A percentile compares a stretch with the other conserved stretches of the same genome.
Conservation (phyloP, 2,113 vertebrate species). For the Hippopotamus amphibius region DNA sequence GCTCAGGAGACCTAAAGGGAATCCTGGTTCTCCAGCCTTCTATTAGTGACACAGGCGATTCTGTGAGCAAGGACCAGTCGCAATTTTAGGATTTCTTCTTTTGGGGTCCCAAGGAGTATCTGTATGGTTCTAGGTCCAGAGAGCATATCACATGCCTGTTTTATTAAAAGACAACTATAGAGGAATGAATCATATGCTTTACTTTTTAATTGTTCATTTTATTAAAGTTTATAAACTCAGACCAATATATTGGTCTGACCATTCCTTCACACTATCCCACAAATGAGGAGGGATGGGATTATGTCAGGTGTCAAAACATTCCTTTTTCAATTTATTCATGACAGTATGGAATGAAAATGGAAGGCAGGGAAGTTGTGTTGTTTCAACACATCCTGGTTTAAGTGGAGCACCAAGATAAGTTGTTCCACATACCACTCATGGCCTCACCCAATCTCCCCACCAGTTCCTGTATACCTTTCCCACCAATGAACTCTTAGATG, state of each 20-base stretch:
- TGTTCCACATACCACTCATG: neutral
- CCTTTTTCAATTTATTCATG: neutral
- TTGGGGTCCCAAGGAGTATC: neutral
- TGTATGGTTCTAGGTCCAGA: neutral
- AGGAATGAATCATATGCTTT: neutral
- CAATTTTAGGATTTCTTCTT: slow-evolving; percentile 34
- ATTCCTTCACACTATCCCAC: neutral
- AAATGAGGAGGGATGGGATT: neutral
- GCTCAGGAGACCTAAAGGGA: slow-evolving; percentile 54
- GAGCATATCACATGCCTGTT: neutral
- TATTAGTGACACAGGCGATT: neutral
- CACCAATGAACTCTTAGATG: neutral
- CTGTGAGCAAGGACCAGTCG: neutral
- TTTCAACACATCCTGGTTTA: neutral
- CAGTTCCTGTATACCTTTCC: neutral
- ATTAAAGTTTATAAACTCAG: slow-evolving; percentile 70
- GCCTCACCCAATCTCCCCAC: neutral
- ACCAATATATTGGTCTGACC: slow-evolving; percentile 6
- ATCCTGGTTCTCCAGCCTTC: slow-evolving; percentile 44
- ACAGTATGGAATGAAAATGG: neutral
- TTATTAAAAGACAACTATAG: slow-evolving; percentile 27
- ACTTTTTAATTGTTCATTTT: slow-evolving; percentile 62
- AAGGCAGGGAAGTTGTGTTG: neutral
- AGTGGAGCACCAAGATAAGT: neutral
- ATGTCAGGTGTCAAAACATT: neutral